Evolutionary conservation across 2,797 vertebrate genomes (phyloP), one percentile per base, ranked within the genome.

Genomic region (Sebastes vulpes): DNA sequence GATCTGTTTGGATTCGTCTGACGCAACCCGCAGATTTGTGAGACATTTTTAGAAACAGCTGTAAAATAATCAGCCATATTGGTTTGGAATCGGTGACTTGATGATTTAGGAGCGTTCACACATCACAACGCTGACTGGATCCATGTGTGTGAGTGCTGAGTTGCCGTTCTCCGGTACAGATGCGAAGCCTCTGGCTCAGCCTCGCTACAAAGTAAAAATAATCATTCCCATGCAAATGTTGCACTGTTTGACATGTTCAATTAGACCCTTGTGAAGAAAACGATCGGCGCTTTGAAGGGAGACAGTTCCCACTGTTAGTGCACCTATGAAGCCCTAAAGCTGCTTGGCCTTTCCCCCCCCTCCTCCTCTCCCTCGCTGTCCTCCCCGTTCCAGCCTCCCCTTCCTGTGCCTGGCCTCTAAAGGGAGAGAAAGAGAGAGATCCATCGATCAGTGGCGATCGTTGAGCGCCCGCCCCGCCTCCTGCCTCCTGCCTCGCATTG

Each of bases 391-490:
- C 72, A 74, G 67, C 73, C 84, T 88, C 72, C 65, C 59, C 79
- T 83, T 87, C 84, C 90, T 79, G 71, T 75, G 77, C 66, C 75
- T 82, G 86, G 88, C 86, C 86, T 90, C 89, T 77, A 57, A 86
- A 87, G 69, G 79, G 61, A 73, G 78, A 54, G 75, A 56, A 54
- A 86, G 83, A 75, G 65, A 75, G 68, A 82, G 71, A 69, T 92
- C 88, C 95, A 96, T 96, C 94, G 95, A 97, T 96, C 94, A 96
- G 92, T 80, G 85, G 87, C 91, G 92, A 96, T 96, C 92, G 87
- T 95, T 95, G 89, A 89, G 90, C 89, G 66, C 85, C 91, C 42
- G 79, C 87, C 88, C 86, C 86, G 79, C 84, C 89, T 84, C 94
- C 93, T 87, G 93, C 93, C 94, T 92, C 93, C 93, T 94, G 95